A percentile compares a stretch with the other conserved stretches of the same genome.
phyloP scores from a whole-genome alignment of 2,888 invertebrate species.

The Oligia strigilis region DNA sequence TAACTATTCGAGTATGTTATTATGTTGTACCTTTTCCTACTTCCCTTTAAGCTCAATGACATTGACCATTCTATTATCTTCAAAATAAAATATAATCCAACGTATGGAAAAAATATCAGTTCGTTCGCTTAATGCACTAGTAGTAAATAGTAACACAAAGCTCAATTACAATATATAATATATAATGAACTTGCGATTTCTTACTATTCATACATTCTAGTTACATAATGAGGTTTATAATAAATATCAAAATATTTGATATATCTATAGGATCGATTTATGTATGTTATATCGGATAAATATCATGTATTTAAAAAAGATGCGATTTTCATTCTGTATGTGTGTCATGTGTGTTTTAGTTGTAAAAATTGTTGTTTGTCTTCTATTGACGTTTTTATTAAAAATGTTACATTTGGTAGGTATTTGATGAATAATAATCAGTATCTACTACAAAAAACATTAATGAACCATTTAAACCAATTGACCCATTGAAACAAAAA shows the following conservation, averaged over 20 bases:
- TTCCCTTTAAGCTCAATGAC: conserved; percentile 1
- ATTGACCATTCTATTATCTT: background rate
- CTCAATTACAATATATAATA: conserved; percentile 17
- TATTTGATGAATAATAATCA: too few relatives aligned
- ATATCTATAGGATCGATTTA: too few relatives aligned
- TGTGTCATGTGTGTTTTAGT: too few relatives aligned
- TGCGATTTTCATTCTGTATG: too few relatives aligned
- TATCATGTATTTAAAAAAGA: too few relatives aligned
- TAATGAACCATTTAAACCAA: background rate
- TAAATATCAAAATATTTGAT: too few relatives aligned
- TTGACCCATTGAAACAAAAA: background rate
- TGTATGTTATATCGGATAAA: too few relatives aligned
- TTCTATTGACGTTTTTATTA: too few relatives aligned
- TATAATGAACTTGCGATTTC: conserved; percentile 16
- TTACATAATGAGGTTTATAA: conserved; percentile 5
- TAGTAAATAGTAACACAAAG: conserved; percentile 7
- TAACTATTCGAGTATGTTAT: conserved; percentile 71
- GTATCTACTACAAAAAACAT: too few relatives aligned
- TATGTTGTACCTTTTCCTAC: conserved; percentile 58
- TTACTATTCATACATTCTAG: conserved; percentile 15
- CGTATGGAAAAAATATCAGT: background rate
- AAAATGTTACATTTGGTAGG: too few relatives aligned
- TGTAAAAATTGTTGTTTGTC: too few relatives aligned
- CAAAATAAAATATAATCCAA: background rate
- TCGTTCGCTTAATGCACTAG: background rate